These are phyloP conservation scores for Perithous albicinctus DNA, from an alignment of 2,888 invertebrate species.

Conservation along the genomic window DNA sequence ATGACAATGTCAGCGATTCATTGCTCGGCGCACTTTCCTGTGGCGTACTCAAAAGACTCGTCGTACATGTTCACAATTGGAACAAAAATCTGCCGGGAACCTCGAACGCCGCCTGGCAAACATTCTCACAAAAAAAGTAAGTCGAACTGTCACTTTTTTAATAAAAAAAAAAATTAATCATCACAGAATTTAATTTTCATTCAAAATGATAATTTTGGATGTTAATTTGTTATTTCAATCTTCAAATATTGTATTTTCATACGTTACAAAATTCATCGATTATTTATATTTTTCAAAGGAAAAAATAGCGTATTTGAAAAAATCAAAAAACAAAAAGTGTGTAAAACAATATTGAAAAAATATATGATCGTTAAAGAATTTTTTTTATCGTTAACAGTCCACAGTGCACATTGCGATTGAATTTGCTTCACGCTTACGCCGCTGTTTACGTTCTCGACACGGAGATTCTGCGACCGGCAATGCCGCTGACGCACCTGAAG, in stretches of 20 bases:
- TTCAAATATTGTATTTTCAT: too few relatives aligned
- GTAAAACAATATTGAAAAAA: not conserved
- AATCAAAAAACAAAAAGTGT: too few relatives aligned
- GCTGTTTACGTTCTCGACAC: conserved; percentile 88
- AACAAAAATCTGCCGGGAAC: conserved; percentile 88
- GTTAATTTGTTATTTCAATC: too few relatives aligned
- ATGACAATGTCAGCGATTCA: conserved; percentile 86
- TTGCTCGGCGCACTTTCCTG: conserved; percentile 85
- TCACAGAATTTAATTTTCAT: too few relatives aligned
- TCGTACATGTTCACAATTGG: conserved; percentile 90
- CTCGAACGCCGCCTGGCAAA: conserved; percentile 88
- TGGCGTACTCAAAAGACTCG: conserved; percentile 86
- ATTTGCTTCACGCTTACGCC: conserved; percentile 89
- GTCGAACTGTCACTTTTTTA: conserved; percentile 42
- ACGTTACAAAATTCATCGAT: too few relatives aligned
- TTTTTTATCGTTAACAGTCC: conserved; percentile 81
- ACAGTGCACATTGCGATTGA: conserved; percentile 87
- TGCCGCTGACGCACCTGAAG: conserved; percentile 91
- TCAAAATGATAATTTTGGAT: too few relatives aligned
- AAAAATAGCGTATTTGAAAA: too few relatives aligned
- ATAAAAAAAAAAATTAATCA: too few relatives aligned
- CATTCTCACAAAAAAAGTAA: conserved; percentile 86
- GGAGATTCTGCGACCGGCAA: conserved; percentile 88
- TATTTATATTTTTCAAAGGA: too few relatives aligned
- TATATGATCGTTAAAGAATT: not conserved